Evolutionary conservation across 1,140 invertebrate species (phyloP), one percentile per base, ranked within the genome.

Genomic region (Aphis gossypii): DNA sequence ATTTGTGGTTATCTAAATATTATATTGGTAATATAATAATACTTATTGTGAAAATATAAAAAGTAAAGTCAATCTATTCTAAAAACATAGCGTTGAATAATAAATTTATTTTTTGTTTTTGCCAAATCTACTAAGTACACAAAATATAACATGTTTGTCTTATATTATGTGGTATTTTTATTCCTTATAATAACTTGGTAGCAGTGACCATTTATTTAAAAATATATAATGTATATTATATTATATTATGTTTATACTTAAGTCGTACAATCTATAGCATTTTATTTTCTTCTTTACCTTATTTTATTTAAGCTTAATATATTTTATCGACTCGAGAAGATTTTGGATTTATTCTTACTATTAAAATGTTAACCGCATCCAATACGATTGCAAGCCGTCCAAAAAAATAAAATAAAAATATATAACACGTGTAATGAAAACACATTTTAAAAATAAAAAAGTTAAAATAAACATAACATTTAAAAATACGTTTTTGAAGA

Each of bases 391-490:
- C 60, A 76, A 76, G 60, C 30, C 30, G 30, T 76, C 60, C 60
- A 76, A 76, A 68, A 68, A 68, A 60, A 60, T 30, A 68, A 68
- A n/a, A 68, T 30, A 60, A 68, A 76, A 18, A 76, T 76, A n/a
- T 35, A n/a, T 35, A 76, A 76, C n/a, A 76, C 18, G 30, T 76
- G n/a, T 76, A n/a, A n/a, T 18, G 30, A 18, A 76, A 68, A 76
- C n/a, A 76, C 14, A 76, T 76, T 76, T 76, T 76, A 76, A 76
- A 76, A 76, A 76, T 76, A 76, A 76, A 76, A 56, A 76, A 76
- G 60, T 76, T 76, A n/a, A 76, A 76, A 76, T 76, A 76, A 76
- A 76, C 30, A 76, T 35, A 68, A 76, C 30, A 76, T 76, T 76
- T 76, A 76, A 76, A 76, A 76, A 76, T 76, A 76, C 60, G 60